Conservation (phyloP, 2,113 vertebrate species). For the Rhea pennata region DNA sequence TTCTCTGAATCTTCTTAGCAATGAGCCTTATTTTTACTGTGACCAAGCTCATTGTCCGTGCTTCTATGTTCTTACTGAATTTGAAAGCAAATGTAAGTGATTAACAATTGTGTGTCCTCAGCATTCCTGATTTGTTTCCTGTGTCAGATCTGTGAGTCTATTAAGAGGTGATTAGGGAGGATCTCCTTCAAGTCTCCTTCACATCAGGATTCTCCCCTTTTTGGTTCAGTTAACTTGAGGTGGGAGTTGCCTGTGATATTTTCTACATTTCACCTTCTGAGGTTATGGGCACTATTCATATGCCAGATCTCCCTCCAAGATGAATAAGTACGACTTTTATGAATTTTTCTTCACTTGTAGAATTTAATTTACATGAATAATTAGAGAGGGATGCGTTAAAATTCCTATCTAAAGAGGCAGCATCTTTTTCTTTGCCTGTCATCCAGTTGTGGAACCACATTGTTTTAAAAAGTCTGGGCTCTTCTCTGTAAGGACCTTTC, state of each 20-base stretch:
- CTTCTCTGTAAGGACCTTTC: conserved; percentile 17
- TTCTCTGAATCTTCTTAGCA: conserved; percentile 23
- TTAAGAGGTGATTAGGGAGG: conserved; percentile 82
- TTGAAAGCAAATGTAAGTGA: conserved; percentile 71
- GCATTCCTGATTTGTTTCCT: conserved; percentile 82
- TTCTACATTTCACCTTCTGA: conserved; percentile 82
- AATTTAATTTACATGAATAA: conserved; percentile 85
- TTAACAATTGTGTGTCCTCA: conserved; percentile 78
- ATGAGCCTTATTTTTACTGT: conserved; percentile 27
- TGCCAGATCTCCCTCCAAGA: conserved; percentile 80
- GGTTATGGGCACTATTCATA: conserved; percentile 83
- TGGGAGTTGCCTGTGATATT: conserved; percentile 84
- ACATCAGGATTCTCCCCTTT: conserved; percentile 79
- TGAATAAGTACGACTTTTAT: conserved; percentile 84
- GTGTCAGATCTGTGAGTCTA: conserved; percentile 73
- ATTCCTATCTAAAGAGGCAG: conserved; percentile 62
- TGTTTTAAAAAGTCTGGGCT: conserved; percentile 34
- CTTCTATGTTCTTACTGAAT: conserved; percentile 60
- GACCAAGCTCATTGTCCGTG: conserved; percentile 62
- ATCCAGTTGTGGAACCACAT: not conserved
- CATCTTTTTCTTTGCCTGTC: conserved; percentile 24
- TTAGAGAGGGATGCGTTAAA: conserved; percentile 73
- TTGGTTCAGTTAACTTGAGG: conserved; percentile 84
- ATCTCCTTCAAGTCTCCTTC: conserved; percentile 85
- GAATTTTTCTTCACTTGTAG: conserved; percentile 84